phyloP scores from a whole-genome alignment of 2,113 vertebrate species.

The Heterochromis multidens region DNA sequence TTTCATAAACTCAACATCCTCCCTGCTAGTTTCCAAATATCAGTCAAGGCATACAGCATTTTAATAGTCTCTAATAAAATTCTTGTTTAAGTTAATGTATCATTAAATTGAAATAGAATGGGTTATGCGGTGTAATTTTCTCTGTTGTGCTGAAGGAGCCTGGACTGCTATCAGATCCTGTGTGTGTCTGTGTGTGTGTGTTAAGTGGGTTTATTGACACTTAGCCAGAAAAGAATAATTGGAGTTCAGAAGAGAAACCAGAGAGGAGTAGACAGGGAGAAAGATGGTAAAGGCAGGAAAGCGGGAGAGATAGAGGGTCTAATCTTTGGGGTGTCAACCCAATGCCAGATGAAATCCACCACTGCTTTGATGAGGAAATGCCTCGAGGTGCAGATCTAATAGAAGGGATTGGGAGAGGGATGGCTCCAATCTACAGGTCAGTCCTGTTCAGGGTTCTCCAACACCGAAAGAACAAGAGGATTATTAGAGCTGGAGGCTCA shows the following conservation, averaged over 20 bases:
- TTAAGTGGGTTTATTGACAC: slow-evolving; percentile 53
- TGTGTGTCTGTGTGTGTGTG: neutral
- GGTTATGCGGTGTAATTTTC: slow-evolving; percentile 41
- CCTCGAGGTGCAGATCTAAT: slow-evolving; percentile 57
- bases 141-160: slow-evolving; percentile 18
- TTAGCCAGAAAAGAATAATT: slow-evolving; percentile 59
- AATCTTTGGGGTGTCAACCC: slow-evolving; percentile 61
- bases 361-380: slow-evolving; percentile 58
- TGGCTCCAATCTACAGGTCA: slow-evolving; percentile 62
- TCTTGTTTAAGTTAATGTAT: slow-evolving; percentile 59
- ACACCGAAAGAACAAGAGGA: slow-evolving; percentile 7
- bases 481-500: slow-evolving; percentile 23
- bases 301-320: slow-evolving; percentile 43
- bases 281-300: slow-evolving; percentile 17
- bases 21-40: slow-evolving; percentile 14
- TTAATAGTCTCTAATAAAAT: slow-evolving; percentile 52
- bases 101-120: slow-evolving; percentile 57
- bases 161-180: slow-evolving; percentile 4
- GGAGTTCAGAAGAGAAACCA: slow-evolving; percentile 46
- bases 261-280: slow-evolving; percentile 9
- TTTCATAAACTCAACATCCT: slow-evolving; percentile 52
- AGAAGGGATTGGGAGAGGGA: slow-evolving; percentile 50
- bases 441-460: slow-evolving; percentile 20
- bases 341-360: slow-evolving; percentile 60
- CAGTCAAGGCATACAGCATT: slow-evolving; percentile 38